Conservation (phyloP, 2,113 vertebrate species). For the Tursiops truncatus region DNA sequence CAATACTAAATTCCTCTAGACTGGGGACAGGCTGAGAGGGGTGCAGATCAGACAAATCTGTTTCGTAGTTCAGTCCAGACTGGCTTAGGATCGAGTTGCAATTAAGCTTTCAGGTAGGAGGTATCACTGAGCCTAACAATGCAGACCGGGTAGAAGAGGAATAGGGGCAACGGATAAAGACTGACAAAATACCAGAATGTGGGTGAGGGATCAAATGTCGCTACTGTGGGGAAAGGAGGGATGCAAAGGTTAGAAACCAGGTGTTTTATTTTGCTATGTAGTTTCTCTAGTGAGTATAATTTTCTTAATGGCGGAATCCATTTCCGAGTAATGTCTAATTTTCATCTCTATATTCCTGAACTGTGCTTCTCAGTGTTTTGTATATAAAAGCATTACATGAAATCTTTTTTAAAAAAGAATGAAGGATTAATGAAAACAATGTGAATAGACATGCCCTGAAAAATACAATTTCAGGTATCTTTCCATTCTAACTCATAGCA, state of each 20-base stretch:
- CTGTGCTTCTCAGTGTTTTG: not conserved
- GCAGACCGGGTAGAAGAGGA: not conserved
- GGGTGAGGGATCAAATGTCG: not conserved
- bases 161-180: not conserved
- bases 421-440: slow-evolving; percentile 52
- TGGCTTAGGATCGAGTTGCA: not conserved
- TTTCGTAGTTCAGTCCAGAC: not conserved
- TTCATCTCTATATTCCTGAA: not conserved
- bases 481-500: not conserved
- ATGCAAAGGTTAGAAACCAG: not conserved
- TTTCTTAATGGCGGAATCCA: slow-evolving; percentile 8
- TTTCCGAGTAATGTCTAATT: slow-evolving; percentile 6
- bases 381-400: slow-evolving; percentile 13
- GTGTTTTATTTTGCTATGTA: not conserved
- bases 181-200: not conserved
- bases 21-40: not conserved
- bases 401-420: not conserved
- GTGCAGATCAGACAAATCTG: not conserved
- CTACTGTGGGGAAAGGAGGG: not conserved
- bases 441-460: not conserved
- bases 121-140: not conserved
- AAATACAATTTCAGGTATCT: slow-evolving; percentile 38
- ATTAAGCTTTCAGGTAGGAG: not conserved
- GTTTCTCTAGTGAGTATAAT: not conserved
- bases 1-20: not conserved